These are phyloP conservation scores for Craseonycteris thonglongyai DNA, from an alignment of 2,113 vertebrate genomes.

Conservation along the genomic window DNA sequence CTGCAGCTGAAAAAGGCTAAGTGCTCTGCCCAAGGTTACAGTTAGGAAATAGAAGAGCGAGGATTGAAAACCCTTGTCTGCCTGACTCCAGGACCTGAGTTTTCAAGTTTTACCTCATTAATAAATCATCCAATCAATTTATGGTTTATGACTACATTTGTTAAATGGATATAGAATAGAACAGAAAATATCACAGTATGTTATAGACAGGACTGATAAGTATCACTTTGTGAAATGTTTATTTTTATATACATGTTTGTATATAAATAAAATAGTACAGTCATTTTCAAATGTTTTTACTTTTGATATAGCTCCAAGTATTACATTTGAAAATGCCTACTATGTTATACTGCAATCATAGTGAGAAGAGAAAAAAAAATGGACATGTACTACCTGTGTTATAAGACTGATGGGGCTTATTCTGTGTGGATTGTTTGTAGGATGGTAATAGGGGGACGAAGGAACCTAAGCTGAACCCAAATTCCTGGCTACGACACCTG, in stretches of 20 bases:
- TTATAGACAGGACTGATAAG: background rate
- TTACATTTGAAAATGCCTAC: background rate
- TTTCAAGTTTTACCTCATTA: background rate
- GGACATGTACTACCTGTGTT: background rate
- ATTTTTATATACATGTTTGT: background rate
- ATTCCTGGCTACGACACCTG: background rate
- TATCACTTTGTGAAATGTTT: background rate
- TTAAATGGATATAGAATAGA: background rate
- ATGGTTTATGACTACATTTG: background rate
- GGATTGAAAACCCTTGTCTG: background rate
- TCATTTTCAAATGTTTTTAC: too few species aligned
- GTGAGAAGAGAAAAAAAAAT: background rate
- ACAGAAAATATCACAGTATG: background rate
- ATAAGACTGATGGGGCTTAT: background rate
- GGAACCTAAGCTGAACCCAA: background rate
- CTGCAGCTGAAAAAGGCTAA: background rate
- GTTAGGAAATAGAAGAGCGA: background rate
- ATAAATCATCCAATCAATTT: background rate
- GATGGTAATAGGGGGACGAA: background rate
- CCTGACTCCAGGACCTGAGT: background rate
- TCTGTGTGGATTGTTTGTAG: background rate
- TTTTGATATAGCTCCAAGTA: background rate
- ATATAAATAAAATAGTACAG: too few species aligned
- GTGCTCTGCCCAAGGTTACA: background rate
- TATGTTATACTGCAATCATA: background rate